A percentile compares a stretch with the other conserved stretches of the same genome.
Conservation (phyloP, 2,797 vertebrate genomes). For the Cygnus olor region DNA sequence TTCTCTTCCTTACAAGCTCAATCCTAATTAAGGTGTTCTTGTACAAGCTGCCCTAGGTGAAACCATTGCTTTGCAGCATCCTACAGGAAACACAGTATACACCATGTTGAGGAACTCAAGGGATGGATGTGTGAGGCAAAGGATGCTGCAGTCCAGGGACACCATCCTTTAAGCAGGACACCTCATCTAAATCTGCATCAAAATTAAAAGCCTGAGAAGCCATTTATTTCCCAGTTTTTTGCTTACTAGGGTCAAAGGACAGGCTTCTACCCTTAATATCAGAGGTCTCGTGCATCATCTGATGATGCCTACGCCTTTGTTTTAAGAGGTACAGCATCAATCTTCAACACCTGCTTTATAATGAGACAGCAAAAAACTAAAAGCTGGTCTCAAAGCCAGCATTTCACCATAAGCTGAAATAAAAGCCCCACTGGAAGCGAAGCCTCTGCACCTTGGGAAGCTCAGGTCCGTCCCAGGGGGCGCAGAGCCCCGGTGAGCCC, state of each 20-base stretch:
- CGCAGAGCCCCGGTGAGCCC: background rate
- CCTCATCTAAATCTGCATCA: background rate
- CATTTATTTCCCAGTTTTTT: background rate
- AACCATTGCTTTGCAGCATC: background rate
- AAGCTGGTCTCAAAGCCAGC: background rate
- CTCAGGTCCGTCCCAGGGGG: too few species aligned
- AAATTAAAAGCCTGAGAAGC: background rate
- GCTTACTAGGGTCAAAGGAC: background rate
- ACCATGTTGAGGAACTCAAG: background rate
- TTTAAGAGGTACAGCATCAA: background rate
- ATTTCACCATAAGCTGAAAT: background rate
- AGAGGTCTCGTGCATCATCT: background rate
- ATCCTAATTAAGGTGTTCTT: too few species aligned
- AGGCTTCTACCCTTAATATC: background rate
- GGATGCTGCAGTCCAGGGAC: too few species aligned
- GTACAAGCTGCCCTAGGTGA: background rate
- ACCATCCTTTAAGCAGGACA: background rate
- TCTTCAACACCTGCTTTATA: background rate
- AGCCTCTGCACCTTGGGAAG: too few species aligned
- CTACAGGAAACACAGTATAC: background rate
- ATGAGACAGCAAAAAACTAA: background rate
- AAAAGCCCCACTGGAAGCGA: background rate
- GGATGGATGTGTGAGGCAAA: background rate
- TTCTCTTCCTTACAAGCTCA: too few species aligned
- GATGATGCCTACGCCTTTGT: accelerated